These are phyloP conservation scores for Plectus sambesii DNA, from an alignment of 1,140 invertebrate species.

Conservation along the genomic window DNA sequence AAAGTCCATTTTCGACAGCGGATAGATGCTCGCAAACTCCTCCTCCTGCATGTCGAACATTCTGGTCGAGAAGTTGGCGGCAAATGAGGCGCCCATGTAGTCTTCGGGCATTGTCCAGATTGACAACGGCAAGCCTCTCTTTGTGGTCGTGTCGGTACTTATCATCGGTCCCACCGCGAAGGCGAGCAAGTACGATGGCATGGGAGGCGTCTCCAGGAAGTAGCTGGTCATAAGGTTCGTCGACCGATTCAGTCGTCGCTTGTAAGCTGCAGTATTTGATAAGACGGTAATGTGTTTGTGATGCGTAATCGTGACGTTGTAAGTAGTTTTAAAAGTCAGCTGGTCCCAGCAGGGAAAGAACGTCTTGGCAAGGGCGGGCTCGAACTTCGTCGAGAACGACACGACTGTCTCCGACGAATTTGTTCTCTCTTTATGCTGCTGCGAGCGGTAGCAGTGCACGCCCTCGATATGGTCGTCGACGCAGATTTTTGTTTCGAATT, in stretches of 20 bases:
- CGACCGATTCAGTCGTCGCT: neutral
- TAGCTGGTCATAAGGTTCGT: constrained; percentile 11
- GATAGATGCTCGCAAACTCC: constrained; percentile 37
- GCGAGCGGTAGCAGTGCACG: constrained; percentile 28
- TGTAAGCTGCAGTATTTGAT: constrained; percentile 26
- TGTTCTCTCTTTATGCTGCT: constrained; percentile 7
- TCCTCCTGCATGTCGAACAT: constrained; percentile 41
- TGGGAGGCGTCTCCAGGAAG: constrained; percentile 47
- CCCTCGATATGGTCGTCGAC: constrained; percentile 31
- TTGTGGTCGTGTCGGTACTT: constrained; percentile 31
- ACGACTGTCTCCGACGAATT: constrained; percentile 17
- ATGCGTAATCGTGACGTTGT: constrained; percentile 51
- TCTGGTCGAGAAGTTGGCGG: constrained; percentile 37
- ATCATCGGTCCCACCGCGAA: constrained; percentile 47
- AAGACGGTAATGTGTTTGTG: constrained; percentile 22
- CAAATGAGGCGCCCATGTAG: constrained; percentile 26
- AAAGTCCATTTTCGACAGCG: constrained; percentile 47
- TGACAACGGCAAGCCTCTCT: constrained; percentile 36
- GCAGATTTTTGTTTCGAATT: constrained; percentile 40
- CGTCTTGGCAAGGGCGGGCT: constrained; percentile 78
- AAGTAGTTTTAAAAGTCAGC: constrained; percentile 77
- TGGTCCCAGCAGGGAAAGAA: constrained; percentile 96
- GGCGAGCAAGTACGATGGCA: constrained; percentile 51
- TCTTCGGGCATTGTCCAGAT: constrained; percentile 34
- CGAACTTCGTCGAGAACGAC: constrained; percentile 73